A percentile compares a stretch with the other conserved stretches of the same genome.
phyloP scores from a whole-genome alignment of 2,797 vertebrate genomes.

The Sus cebifrons region DNA sequence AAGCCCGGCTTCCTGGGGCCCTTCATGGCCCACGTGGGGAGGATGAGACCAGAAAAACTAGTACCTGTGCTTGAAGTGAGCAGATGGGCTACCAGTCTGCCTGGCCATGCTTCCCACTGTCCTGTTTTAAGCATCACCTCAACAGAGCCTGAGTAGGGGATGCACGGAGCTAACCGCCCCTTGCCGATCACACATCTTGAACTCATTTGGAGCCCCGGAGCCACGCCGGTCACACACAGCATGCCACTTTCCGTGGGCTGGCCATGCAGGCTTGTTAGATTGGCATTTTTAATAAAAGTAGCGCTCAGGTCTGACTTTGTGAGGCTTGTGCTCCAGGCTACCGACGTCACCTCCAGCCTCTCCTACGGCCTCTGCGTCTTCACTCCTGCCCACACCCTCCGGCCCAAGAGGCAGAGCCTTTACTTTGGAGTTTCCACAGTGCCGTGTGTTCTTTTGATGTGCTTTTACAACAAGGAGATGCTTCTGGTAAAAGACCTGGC shows the following conservation, averaged over 20 bases:
- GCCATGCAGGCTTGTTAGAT: constrained; percentile 88
- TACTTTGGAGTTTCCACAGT: constrained; percentile 83
- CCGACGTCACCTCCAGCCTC: constrained; percentile 70
- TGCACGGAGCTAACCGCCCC: constrained; percentile 83
- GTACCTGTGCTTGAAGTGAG: constrained; percentile 43
- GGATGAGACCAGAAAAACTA: neutral
- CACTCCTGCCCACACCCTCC: constrained; percentile 70
- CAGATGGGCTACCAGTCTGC: neutral
- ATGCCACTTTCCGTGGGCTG: constrained; percentile 88
- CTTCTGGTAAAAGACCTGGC: neutral
- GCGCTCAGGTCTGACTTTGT: constrained; percentile 84
- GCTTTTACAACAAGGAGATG: constrained; percentile 65
- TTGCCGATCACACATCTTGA: constrained; percentile 89
- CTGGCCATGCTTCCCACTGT: constrained; percentile 70
- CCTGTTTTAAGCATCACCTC: constrained; percentile 85
- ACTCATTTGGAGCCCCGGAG: constrained; percentile 89
- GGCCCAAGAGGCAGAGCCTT: constrained; percentile 79
- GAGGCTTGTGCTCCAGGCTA: constrained; percentile 80
- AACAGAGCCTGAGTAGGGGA: constrained; percentile 81
- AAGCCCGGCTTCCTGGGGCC: neutral
- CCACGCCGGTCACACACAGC: constrained; percentile 88
- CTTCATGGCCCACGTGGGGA: neutral
- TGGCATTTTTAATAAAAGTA: constrained; percentile 90
- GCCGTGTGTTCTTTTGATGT: constrained; percentile 80
- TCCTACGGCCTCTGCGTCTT: constrained; percentile 65